phyloP scores from a whole-genome alignment of 2,797 vertebrate genomes.

The Leucoraja ocellata region DNA sequence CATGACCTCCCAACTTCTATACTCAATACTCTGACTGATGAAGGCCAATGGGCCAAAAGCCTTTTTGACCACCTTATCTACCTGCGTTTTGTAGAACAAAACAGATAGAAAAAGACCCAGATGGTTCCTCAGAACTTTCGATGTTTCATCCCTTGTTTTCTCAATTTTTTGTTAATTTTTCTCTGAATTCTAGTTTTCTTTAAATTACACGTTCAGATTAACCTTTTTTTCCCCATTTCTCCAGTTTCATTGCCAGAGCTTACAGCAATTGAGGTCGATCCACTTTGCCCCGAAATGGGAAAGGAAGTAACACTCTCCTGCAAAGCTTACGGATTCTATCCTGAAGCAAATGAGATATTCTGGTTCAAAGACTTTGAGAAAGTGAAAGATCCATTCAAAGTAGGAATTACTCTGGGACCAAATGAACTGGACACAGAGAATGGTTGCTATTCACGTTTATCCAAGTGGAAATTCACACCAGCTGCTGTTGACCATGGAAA shows the following conservation, averaged over 20 bases:
- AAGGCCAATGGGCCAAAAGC: no score
- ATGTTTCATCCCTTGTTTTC: no score
- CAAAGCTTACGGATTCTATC: constrained; percentile 27
- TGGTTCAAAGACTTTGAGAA: constrained; percentile 39
- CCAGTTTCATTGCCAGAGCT: constrained; percentile 40
- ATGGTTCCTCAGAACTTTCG: no score
- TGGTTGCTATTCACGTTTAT: not conserved
- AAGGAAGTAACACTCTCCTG: constrained; percentile 41
- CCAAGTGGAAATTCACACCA: constrained; percentile 26
- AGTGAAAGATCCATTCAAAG: not conserved
- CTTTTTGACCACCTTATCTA: no score
- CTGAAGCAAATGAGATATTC: not conserved
- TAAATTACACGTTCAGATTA: not conserved
- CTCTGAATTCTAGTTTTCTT: not conserved
- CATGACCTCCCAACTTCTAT: no score
- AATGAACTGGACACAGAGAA: not conserved
- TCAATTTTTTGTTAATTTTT: not conserved
- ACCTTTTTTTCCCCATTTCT: constrained; percentile 25
- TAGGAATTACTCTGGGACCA: not conserved
- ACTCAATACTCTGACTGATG: no score
- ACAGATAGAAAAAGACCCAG: no score
- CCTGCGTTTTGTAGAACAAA: no score
- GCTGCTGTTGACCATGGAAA: constrained; percentile 9
- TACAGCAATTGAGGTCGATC: constrained; percentile 28
- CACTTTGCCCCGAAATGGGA: constrained; percentile 9